Evolutionary conservation across 2,797 vertebrate genomes (phyloP).

Genomic region (Ispidina picta): DNA sequence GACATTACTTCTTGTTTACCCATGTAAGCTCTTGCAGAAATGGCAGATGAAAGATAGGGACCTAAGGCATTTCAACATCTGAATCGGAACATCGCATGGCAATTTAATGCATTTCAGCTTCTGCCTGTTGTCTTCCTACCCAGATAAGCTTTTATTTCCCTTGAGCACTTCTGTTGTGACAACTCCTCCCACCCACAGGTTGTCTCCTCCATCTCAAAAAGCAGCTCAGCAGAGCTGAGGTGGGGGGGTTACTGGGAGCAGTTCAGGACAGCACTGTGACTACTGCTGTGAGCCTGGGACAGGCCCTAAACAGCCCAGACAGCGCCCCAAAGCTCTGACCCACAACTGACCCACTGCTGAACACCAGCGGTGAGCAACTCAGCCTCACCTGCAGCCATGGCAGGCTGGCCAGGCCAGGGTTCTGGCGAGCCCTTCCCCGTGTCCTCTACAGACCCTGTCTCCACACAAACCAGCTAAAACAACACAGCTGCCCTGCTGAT

Average conservation of each 20-base stretch:
- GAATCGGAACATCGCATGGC: neutral
- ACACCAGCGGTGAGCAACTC: fast-evolving
- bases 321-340: neutral
- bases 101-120: neutral
- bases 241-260: neutral
- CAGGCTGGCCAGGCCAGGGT: fast-evolving
- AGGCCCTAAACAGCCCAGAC: neutral
- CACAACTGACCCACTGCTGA: neutral
- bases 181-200: neutral
- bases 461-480: constrained; percentile 45
- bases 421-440: fast-evolving
- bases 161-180: neutral
- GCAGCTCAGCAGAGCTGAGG: neutral
- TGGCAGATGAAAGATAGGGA: neutral
- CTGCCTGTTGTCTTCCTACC: neutral
- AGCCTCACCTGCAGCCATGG: fast-evolving
- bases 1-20: neutral
- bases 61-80: neutral
- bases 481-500: constrained; percentile 46
- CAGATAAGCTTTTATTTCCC: neutral
- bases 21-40: neutral
- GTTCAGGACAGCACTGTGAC: neutral
- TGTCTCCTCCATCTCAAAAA: neutral
- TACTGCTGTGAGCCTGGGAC: neutral
- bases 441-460: constrained; percentile 26